Evolutionary conservation across 2,797 vertebrate genomes (phyloP).

Genomic region (Propithecus perrieri): DNA sequence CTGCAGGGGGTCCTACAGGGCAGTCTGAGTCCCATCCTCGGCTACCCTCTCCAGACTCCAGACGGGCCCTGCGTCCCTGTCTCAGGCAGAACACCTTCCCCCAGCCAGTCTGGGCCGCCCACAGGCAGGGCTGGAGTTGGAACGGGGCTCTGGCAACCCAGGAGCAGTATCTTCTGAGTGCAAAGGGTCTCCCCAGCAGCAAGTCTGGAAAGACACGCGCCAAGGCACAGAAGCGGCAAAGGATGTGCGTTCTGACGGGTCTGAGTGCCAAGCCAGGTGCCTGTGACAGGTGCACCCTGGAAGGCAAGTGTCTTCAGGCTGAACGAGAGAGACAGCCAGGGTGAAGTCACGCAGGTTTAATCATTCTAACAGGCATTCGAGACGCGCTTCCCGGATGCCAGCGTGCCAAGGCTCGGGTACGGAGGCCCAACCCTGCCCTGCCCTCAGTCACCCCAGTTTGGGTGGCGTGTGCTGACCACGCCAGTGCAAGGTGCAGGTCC

Average conservation of each 20-base stretch:
- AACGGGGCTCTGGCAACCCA: not conserved
- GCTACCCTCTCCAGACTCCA: not conserved
- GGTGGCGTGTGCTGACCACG: not conserved
- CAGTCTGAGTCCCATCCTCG: not conserved
- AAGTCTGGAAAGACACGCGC: not conserved
- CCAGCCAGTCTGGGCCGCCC: not conserved
- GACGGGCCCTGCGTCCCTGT: not conserved
- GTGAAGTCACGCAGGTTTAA: not conserved
- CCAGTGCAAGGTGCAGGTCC: not conserved
- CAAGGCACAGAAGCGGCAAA: not conserved
- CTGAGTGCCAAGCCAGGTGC: not conserved
- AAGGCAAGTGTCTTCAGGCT: conserved; percentile 3
- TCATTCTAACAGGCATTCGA: not conserved
- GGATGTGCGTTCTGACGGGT: not conserved
- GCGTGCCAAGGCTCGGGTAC: not conserved
- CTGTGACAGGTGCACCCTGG: not conserved
- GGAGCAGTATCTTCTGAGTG: not conserved
- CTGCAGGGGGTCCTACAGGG: not conserved
- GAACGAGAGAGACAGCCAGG: not conserved
- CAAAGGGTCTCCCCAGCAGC: not conserved
- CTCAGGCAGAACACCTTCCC: not conserved
- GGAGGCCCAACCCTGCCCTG: not conserved
- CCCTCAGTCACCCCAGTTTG: not conserved
- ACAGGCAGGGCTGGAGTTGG: not conserved
- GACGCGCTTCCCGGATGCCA: not conserved